Base-by-base conservation (phyloP, 2,888 invertebrate species). In the Crocallis elinguaria region DNA sequence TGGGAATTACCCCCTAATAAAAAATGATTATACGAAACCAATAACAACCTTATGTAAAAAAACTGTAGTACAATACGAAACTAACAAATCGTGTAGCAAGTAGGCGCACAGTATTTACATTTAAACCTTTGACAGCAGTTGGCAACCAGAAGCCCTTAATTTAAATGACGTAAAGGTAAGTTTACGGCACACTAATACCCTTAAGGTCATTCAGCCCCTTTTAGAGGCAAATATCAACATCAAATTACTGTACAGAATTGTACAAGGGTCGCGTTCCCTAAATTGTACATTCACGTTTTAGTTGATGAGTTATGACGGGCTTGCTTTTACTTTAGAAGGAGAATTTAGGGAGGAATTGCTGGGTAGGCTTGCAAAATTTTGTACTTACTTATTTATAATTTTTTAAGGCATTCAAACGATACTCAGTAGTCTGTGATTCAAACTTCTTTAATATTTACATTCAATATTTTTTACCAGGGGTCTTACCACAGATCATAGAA, bases 211-310 rank as follows among this genome's bases (percentile, higher is more conserved):
- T 54, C 12, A 37, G 48, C 25, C 36, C 38, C 48, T 48, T 43
- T 39, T 44, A 53, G 37, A 25, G 43, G 21, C 48, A 54, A 54
- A 54, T 54, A 54, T 49, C 53, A 54, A 54, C 53, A 54, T 43
- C 38, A 49, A 49, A 54, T 54, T 54, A 53, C 53, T 48, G 43
- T 33, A 37, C 46, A 21, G 35, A 54, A 44, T 14, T 39, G 48
- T 54, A 54, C 43, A 21, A 54, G 53, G 53, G 53, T 54, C 19
- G 17, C 21, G 44, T 35, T 14, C 41, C 33, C 13, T 45, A 45
- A 39, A 51, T 35, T 42, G 30, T 30, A 29, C 17, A 1, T 39
- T 12, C 3, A 41, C 30, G 30, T 32, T 42, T 29, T 29, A 41
- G 17, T 41, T 41, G 29, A 42, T 42, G 41, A 42, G 32, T 42